A percentile compares a stretch with the other conserved stretches of the same genome.
Evolutionary conservation across 2,888 invertebrate genomes (phyloP).

Genomic region (Rugalucina vietnamica): DNA sequence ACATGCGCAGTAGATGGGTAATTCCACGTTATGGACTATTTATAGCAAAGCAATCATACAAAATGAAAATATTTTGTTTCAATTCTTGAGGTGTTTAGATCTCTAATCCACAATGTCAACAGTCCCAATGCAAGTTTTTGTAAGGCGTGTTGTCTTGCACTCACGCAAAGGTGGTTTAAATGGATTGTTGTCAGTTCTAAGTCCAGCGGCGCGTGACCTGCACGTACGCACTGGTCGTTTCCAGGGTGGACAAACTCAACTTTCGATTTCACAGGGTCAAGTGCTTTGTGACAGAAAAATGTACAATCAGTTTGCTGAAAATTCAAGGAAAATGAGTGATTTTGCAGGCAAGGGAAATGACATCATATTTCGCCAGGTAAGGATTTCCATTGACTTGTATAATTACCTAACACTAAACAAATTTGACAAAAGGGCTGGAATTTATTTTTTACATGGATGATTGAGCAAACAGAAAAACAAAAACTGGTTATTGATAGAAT

Average conservation of each 20-base stretch:
- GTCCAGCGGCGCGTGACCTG: not conserved
- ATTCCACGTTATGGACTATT: constrained; percentile 1
- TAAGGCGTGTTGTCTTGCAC: not conserved
- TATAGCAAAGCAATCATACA: not conserved
- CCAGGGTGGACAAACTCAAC: not conserved
- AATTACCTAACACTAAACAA: no score
- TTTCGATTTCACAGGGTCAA: not conserved
- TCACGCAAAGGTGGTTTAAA: not conserved
- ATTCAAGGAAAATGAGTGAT: constrained; percentile 23
- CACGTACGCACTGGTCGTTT: not conserved
- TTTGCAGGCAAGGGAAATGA: constrained; percentile 64
- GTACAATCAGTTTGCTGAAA: constrained; percentile 33
- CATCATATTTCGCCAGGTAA: constrained; percentile 70
- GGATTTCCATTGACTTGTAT: no score
- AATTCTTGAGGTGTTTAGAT: not conserved
- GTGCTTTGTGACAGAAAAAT: constrained; percentile 1
- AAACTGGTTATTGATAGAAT: no score
- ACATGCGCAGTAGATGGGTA: constrained; percentile 7
- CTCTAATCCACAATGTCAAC: not conserved
- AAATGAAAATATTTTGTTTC: not conserved
- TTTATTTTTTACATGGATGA: no score
- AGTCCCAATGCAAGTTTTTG: not conserved
- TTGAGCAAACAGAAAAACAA: no score
- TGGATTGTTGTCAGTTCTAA: not conserved
- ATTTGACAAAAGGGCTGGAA: no score